These are phyloP conservation scores for Schmidtea mediterranea DNA, from an alignment of 1,140 invertebrate genomes.

Conservation along the genomic window DNA sequence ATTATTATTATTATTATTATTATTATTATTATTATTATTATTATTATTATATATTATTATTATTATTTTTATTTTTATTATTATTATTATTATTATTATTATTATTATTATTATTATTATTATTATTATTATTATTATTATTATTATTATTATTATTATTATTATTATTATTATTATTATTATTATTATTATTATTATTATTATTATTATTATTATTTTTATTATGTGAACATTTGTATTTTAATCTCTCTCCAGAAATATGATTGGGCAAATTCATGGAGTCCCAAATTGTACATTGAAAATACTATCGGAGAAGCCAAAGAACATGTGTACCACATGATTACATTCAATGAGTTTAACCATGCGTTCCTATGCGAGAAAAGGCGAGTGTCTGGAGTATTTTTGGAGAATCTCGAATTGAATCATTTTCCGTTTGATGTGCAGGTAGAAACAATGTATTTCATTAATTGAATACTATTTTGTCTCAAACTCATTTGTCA, in stretches of 20 bases:
- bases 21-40: too few species aligned
- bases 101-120: too few species aligned
- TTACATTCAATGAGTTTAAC: conserved; percentile 5
- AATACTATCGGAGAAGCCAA: conserved; percentile 6
- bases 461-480: neutral
- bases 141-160: too few species aligned
- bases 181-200: too few species aligned
- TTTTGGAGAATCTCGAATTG: conserved; percentile 11
- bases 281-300: conserved; percentile 5
- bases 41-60: too few species aligned
- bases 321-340: conserved; percentile 7
- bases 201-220: too few species aligned
- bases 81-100: too few species aligned
- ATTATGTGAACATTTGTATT: neutral
- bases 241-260: neutral
- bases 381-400: conserved; percentile 10
- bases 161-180: too few species aligned
- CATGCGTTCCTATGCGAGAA: conserved; percentile 5
- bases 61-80: too few species aligned
- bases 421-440: conserved; percentile 12
- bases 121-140: too few species aligned
- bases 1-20: too few species aligned
- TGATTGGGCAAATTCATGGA: conserved; percentile 5
- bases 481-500: conserved; percentile 7
- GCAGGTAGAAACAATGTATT: conserved; percentile 8